phyloP scores from a whole-genome alignment of 2,888 invertebrate genomes.

The Petrolisthes cinctipes region DNA sequence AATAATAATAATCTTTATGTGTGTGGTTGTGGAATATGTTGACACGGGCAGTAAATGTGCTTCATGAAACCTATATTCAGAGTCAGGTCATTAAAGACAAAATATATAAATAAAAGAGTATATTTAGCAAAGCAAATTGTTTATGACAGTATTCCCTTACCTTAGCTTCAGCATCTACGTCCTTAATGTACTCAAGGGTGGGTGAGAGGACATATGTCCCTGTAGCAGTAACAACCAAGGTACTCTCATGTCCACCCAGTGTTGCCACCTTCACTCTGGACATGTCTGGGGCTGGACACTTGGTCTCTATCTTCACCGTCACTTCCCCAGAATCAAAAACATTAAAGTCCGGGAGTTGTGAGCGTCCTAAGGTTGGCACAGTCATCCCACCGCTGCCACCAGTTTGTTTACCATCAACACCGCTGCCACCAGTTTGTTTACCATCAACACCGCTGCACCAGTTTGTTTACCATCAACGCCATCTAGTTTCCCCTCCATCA shows the following conservation, averaged over 20 bases:
- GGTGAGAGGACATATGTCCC: constrained; percentile 36
- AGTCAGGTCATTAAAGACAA: too few relatives aligned
- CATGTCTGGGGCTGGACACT: constrained; percentile 13
- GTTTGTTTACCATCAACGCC: background rate
- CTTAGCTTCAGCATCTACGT: constrained; percentile 60
- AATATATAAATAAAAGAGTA: too few relatives aligned
- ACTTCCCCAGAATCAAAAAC: background rate
- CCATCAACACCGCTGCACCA: constrained; percentile 2
- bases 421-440: too few relatives aligned
- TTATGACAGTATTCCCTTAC: constrained; percentile 20
- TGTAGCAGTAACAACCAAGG: constrained; percentile 25
- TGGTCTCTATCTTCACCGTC: background rate
- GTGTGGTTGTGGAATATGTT: too few relatives aligned
- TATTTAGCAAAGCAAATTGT: too few relatives aligned
- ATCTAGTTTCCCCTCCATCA: background rate
- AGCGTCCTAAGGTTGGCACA: background rate
- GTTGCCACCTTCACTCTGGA: constrained; percentile 22
- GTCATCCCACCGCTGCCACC: background rate
- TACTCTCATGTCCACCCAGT: constrained; percentile 40
- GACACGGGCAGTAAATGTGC: too few relatives aligned
- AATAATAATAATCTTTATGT: too few relatives aligned
- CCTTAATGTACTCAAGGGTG: constrained; percentile 59
- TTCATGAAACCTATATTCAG: too few relatives aligned
- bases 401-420: background rate
- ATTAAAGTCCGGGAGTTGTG: constrained; percentile 10